A percentile compares a stretch with the other conserved stretches of the same genome.
Evolutionary conservation across 2,888 invertebrate genomes (phyloP).

Genomic region (Panzeria rudis): DNA sequence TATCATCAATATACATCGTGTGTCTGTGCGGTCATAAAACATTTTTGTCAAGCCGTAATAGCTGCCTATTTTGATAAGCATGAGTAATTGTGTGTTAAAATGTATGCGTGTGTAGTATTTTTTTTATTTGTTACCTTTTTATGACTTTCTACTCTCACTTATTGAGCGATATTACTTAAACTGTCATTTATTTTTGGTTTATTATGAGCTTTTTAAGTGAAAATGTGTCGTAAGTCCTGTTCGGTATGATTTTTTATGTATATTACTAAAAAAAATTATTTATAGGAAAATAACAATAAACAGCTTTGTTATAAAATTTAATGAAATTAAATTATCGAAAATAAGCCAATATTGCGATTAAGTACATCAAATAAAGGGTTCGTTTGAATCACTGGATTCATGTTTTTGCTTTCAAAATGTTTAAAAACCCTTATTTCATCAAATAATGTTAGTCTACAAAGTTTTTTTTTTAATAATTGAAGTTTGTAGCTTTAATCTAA

Average conservation of each 20-base stretch:
- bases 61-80: conserved; percentile 23
- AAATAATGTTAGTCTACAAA: too few species aligned
- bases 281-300: conserved; percentile 1
- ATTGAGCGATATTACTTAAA: conserved; percentile 59
- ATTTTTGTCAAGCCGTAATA: conserved; percentile 6
- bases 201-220: conserved; percentile 52
- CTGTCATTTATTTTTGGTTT: conserved; percentile 41
- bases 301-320: not conserved
- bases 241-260: not conserved
- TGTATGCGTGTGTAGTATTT: not conserved
- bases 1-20: not conserved
- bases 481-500: too few species aligned
- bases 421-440: too few species aligned
- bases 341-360: not conserved
- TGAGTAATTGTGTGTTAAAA: not conserved
- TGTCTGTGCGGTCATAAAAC: not conserved
- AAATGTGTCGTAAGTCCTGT: conserved; percentile 38
- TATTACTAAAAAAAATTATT: not conserved
- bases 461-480: too few species aligned
- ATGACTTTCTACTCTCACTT: conserved; percentile 15
- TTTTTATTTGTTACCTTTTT: not conserved
- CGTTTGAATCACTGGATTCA: not conserved
- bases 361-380: not conserved
- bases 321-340: not conserved
- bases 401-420: not conserved